These are phyloP conservation scores for Gallinago solitaria DNA, from an alignment of 2,797 vertebrate species.

Conservation along the genomic window DNA sequence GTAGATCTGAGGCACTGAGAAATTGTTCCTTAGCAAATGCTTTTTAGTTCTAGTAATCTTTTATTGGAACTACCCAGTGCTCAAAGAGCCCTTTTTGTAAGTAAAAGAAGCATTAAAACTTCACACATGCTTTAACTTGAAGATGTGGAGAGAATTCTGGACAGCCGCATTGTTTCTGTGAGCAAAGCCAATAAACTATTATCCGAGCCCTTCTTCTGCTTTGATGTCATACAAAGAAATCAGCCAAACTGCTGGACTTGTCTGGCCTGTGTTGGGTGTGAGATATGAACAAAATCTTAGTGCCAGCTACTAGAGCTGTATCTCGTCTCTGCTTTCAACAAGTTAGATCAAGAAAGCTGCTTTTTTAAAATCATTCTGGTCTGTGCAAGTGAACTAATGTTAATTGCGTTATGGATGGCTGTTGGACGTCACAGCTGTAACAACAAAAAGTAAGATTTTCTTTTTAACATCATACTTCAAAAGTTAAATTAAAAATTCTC, in stretches of 20 bases:
- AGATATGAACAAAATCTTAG: slow-evolving; percentile 2
- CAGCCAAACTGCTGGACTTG: slow-evolving; percentile 25
- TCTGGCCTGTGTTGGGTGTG: not conserved
- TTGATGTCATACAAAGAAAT: slow-evolving; percentile 1
- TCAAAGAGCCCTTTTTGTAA: not conserved
- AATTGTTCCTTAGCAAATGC: not conserved
- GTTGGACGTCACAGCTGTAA: slow-evolving; percentile 38
- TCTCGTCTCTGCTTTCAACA: not conserved
- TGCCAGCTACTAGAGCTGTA: slow-evolving; percentile 10
- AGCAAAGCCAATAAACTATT: not conserved
- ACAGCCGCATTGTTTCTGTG: not conserved
- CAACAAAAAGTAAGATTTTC: slow-evolving; percentile 42
- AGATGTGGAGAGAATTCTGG: slow-evolving; percentile 13
- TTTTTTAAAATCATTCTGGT: not conserved
- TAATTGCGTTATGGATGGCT: slow-evolving; percentile 6
- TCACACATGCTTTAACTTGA: slow-evolving; percentile 26
- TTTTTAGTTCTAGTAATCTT: not conserved
- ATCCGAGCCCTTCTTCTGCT: not conserved
- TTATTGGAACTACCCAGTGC: not conserved
- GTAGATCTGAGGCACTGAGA: not conserved
- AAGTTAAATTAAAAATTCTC: slow-evolving; percentile 53
- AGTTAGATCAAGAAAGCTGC: slow-evolving; percentile 9
- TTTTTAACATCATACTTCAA: slow-evolving; percentile 46
- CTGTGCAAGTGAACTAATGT: not conserved
- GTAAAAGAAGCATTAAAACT: not conserved